These are phyloP conservation scores for Pygoscelis antarcticus DNA, from an alignment of 2,113 vertebrate genomes.

Conservation along the genomic window DNA sequence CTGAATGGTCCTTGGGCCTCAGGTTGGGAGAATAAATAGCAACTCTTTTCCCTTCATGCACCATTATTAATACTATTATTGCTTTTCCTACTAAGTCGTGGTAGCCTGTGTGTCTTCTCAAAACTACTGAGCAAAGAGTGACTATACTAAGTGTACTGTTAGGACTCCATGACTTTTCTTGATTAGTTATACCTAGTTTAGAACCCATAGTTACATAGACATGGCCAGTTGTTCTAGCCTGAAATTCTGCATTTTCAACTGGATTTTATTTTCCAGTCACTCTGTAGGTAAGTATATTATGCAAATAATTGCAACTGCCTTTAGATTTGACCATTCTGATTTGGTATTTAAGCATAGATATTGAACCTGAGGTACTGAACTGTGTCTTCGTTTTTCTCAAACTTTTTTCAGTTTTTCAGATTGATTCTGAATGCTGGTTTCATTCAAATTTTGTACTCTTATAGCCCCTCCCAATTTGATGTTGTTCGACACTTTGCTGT, in stretches of 20 bases:
- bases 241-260: neutral
- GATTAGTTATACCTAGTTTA: neutral
- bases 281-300: neutral
- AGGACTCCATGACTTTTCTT: neutral
- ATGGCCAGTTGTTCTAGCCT: neutral
- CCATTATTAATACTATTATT: no score
- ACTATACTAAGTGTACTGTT: neutral
- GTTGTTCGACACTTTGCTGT: neutral
- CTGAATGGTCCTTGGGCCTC: neutral
- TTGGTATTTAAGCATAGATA: neutral
- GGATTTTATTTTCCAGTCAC: neutral
- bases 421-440: neutral
- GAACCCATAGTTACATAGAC: neutral
- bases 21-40: neutral
- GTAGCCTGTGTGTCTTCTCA: neutral
- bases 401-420: neutral
- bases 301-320: neutral
- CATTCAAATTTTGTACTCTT: neutral
- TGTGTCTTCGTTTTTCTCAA: neutral
- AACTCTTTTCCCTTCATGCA: neutral
- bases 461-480: accelerated
- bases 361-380: neutral
- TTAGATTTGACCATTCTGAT: neutral
- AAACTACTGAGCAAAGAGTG: neutral
- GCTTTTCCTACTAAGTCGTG: neutral